Evolutionary conservation across 2,888 invertebrate species (phyloP).

Genomic region (Hoplodrina ambigua): DNA sequence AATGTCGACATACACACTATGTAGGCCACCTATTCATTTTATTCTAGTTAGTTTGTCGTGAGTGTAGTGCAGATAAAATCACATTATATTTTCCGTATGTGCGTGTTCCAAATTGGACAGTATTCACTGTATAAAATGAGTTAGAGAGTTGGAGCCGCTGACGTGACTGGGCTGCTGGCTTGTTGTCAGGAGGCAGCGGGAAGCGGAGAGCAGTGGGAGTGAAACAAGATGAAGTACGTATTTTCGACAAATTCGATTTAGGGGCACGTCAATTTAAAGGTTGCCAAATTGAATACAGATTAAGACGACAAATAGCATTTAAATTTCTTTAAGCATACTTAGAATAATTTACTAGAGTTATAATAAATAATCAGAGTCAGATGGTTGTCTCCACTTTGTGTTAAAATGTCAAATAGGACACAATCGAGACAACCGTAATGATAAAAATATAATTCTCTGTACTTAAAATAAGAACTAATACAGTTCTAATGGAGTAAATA

Average conservation of each 20-base stretch:
- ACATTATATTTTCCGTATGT: slow-evolving; percentile 64
- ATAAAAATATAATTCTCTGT: no score
- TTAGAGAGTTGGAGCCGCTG: slow-evolving; percentile 70
- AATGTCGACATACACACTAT: slow-evolving; percentile 25
- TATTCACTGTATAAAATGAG: slow-evolving; percentile 81
- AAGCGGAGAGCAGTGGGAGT: not conserved
- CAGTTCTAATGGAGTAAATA: no score
- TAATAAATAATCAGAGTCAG: no score
- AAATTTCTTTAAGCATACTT: no score
- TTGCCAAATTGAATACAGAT: no score
- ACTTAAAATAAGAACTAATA: no score
- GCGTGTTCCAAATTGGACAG: slow-evolving; percentile 78
- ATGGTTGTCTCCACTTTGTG: no score
- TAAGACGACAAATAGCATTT: no score
- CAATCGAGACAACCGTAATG: no score
- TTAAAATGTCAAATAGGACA: no score
- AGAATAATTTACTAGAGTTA: no score
- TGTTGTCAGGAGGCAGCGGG: slow-evolving; percentile 48
- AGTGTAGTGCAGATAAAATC: slow-evolving; percentile 65
- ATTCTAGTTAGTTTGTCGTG: slow-evolving; percentile 60
- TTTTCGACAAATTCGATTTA: not conserved
- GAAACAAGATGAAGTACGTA: not conserved
- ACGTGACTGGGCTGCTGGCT: slow-evolving; percentile 29
- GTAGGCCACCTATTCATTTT: slow-evolving; percentile 53
- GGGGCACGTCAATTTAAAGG: no score